Evolutionary conservation across 2,888 invertebrate genomes (phyloP), one percentile per base, ranked within the genome.

Genomic region (Lordiphosa fenestrarum): DNA sequence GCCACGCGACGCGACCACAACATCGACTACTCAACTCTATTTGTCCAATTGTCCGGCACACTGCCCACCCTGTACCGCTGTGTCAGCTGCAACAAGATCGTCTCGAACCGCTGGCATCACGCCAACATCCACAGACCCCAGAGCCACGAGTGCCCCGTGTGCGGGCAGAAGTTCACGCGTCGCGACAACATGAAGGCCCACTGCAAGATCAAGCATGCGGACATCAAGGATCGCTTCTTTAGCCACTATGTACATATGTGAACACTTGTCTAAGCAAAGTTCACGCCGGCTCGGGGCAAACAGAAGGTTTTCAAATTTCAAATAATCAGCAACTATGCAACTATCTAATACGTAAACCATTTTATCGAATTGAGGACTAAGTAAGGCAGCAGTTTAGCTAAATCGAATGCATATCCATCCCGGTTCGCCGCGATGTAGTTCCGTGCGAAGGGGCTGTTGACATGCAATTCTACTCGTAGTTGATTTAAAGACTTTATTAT

Each of bases 141-240:
- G 87, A 91, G 91, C 81, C 91, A 91, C 84, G 91, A 90, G 86
- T 92, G 92, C 85, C 92, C 92, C 2, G 90, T 91, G 78, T 92
- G 92, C 82, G 90, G 91, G 46, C 91, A 91, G 84, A 91, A 91
- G 67, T 92, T 92, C 85, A 92, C 92, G 53, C 90, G 92, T 72
- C 92, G 91, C 86, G 92, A 93, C 86, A 92, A 92, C 83, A 92
- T 92, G 90, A 92, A 92, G 89, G 91, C 91, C 61, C 93, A 92
- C 87, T 92, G 93, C 88, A 91, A 91, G 86, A 90, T 91, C 73
- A 92, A 92, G 88, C 92, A 92, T 84, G 89, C 90, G 77, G 90
- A 90, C 68, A 89, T 89, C 65, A 89, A 90, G 86, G 90, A 90
- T 85, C 89, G 89, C 73, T 90, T 89, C 83, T 90, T 89, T 84